Conservation (phyloP, 1,140 invertebrate genomes). For the Sitobion miscanthi region DNA sequence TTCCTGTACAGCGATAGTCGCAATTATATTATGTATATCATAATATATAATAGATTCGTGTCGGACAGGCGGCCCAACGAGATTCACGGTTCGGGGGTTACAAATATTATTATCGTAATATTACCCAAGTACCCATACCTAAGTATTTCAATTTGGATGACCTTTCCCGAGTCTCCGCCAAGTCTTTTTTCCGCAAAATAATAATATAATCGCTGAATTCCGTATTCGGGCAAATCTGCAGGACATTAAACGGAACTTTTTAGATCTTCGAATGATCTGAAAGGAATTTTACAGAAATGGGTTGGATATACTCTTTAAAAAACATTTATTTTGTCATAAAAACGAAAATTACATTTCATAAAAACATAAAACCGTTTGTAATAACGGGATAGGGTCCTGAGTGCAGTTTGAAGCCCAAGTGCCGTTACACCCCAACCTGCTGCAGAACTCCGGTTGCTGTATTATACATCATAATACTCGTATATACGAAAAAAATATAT, state of each 20-base stretch:
- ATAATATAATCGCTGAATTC: neutral
- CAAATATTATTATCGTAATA: neutral
- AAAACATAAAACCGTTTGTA: conserved; percentile 8
- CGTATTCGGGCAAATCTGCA: neutral
- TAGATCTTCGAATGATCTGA: neutral
- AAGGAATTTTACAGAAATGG: neutral
- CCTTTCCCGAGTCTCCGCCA: neutral
- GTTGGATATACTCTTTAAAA: neutral
- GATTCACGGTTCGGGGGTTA: neutral
- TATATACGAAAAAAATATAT: neutral
- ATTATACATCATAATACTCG: neutral
- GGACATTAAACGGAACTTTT: neutral
- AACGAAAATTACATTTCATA: neutral
- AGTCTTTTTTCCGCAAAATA: no score
- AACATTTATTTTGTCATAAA: neutral
- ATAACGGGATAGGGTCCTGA: neutral
- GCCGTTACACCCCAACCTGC: neutral
- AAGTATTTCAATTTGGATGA: neutral
- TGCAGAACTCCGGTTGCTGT: no score
- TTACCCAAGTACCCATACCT: no score
- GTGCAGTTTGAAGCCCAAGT: neutral
- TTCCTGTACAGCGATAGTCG: neutral
- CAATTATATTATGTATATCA: neutral
- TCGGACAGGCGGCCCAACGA: neutral
- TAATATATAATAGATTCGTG: neutral